Percentiles rank a stretch among this genome's conserved stretches.
phyloP scores from a whole-genome alignment of 2,888 invertebrate genomes.

The Eupithecia dodoneata region DNA sequence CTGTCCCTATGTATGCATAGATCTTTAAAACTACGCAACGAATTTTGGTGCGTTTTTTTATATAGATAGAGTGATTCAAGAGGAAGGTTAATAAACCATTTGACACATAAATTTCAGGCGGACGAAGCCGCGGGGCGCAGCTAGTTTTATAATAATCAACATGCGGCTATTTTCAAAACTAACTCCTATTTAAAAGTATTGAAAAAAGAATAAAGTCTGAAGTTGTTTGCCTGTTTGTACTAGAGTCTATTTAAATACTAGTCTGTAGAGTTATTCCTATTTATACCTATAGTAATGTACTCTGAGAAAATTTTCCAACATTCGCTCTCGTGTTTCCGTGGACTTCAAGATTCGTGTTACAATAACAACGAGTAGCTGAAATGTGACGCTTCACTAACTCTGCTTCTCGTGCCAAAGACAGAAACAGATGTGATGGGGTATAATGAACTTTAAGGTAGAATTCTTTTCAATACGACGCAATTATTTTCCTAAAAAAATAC shows the following conservation, averaged over 20 bases:
- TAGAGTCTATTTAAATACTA: background rate
- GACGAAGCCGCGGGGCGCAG: too few species aligned
- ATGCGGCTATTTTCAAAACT: background rate
- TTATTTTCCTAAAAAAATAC: background rate
- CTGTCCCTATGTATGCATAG: too few species aligned
- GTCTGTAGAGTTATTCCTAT: background rate
- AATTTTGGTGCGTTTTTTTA: too few species aligned
- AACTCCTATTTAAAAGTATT: background rate
- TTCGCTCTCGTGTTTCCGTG: slow-evolving; percentile 13
- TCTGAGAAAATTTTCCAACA: slow-evolving; percentile 15
- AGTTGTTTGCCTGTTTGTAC: background rate
- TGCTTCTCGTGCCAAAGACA: slow-evolving; percentile 59
- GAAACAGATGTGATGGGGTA: slow-evolving; percentile 57
- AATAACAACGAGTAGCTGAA: slow-evolving; percentile 38
- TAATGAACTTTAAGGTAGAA: slow-evolving; percentile 51
- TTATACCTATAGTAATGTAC: background rate
- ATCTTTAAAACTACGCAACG: too few species aligned
- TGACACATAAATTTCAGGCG: too few species aligned
- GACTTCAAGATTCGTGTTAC: slow-evolving; percentile 18
- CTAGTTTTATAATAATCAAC: too few species aligned
- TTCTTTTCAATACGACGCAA: background rate
- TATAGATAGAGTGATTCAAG: too few species aligned
- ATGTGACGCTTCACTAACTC: slow-evolving; percentile 44
- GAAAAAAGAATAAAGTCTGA: background rate
- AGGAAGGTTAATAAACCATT: too few species aligned